Evolutionary conservation across 2,113 vertebrate genomes (phyloP).

Genomic region (Talpa occidentalis): DNA sequence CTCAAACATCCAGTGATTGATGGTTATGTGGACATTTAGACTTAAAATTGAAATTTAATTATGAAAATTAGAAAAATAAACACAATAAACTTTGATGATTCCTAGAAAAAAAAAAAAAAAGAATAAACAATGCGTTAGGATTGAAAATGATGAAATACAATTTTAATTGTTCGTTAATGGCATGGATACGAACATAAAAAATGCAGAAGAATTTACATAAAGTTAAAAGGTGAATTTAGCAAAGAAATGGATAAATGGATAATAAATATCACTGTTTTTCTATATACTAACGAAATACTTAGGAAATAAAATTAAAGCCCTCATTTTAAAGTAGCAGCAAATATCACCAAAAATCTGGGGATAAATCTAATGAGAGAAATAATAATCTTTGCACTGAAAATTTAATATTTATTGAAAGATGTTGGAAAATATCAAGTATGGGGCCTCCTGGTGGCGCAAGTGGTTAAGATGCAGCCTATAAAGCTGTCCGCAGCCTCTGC

Average conservation of each 20-base stretch:
- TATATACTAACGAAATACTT: not conserved
- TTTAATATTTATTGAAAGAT: not conserved
- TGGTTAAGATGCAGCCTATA: no score
- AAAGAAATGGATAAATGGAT: not conserved
- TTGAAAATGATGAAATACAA: constrained; percentile 21
- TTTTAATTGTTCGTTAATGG: not conserved
- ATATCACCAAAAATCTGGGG: not conserved
- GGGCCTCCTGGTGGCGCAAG: no score
- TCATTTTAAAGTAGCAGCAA: not conserved
- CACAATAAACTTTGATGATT: not conserved
- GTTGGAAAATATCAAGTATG: not conserved
- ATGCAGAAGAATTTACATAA: not conserved
- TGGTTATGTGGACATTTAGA: not conserved
- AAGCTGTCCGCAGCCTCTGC: no score
- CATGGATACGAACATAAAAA: not conserved
- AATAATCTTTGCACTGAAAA: not conserved
- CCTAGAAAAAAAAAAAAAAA: not conserved
- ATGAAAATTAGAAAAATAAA: no score
- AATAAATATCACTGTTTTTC: not conserved
- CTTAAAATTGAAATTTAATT: not conserved
- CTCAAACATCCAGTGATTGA: not conserved
- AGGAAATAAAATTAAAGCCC: not conserved
- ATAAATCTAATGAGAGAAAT: not conserved
- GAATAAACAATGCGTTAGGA: not conserved
- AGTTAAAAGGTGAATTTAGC: not conserved